phyloP scores from a whole-genome alignment of 2,888 invertebrate species.

The Acrobeloides nanus region DNA sequence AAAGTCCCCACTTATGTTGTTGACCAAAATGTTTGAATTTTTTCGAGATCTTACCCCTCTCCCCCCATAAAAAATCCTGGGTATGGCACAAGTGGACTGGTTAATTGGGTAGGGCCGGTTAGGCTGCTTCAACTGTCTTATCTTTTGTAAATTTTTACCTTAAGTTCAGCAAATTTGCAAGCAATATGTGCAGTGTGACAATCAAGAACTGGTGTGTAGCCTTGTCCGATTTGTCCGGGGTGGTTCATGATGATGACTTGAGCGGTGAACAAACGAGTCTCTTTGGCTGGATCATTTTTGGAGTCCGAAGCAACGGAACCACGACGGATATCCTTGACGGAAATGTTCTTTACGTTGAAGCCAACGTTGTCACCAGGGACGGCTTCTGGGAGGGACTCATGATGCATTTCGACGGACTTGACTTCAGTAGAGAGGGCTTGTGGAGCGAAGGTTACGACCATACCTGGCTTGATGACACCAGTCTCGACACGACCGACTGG shows the following conservation, averaged over 20 bases:
- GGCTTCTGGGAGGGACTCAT: slow-evolving; percentile 74
- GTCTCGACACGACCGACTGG: slow-evolving; percentile 98
- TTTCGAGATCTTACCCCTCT: too few relatives aligned
- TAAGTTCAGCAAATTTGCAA: slow-evolving; percentile 97
- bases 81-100: too few relatives aligned
- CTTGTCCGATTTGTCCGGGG: slow-evolving; percentile 96
- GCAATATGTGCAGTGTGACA: slow-evolving; percentile 99
- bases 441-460: slow-evolving; percentile 94
- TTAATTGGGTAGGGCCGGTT: too few relatives aligned
- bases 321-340: slow-evolving; percentile 97
- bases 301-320: slow-evolving; percentile 97
- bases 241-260: slow-evolving; percentile 99
- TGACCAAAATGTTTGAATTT: too few relatives aligned
- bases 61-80: too few relatives aligned
- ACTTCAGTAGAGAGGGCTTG: slow-evolving; percentile 95
- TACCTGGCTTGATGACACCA: slow-evolving; percentile 85
- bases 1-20: too few relatives aligned
- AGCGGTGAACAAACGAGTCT: slow-evolving; percentile 85
- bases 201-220: slow-evolving; percentile 97
- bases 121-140: too few relatives aligned
- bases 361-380: slow-evolving; percentile 98
- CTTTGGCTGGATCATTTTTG: slow-evolving; percentile 90
- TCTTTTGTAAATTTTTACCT: too few relatives aligned
- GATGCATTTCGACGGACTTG: slow-evolving; percentile 99
- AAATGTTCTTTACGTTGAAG: slow-evolving; percentile 99